A percentile compares a stretch with the other conserved stretches of the same genome.
Evolutionary conservation across 2,113 vertebrate species (phyloP).

Genomic region (Macaca fascicularis): DNA sequence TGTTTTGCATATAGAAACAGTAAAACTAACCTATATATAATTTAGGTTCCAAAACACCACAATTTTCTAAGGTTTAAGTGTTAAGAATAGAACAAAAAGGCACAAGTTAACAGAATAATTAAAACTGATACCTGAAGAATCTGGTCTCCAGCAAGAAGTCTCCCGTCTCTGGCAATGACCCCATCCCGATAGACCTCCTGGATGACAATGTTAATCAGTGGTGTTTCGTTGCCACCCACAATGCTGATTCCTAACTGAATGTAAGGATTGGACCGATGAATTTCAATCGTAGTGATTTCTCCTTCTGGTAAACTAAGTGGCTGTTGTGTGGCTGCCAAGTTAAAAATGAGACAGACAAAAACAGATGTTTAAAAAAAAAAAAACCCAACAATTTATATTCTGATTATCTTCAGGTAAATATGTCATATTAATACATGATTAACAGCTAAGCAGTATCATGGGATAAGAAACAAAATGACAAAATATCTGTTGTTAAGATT

Average conservation of each 20-base stretch:
- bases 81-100: slow-evolving; percentile 61
- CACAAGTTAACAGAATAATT: slow-evolving; percentile 66
- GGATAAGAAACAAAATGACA: background rate
- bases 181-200: slow-evolving; percentile 98
- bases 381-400: slow-evolving; percentile 62
- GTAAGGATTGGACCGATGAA: slow-evolving; percentile 96
- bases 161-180: slow-evolving; percentile 95
- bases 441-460: background rate
- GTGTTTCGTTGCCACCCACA: slow-evolving; percentile 98
- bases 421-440: slow-evolving; percentile 47
- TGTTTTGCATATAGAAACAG: slow-evolving; percentile 67
- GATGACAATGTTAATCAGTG: slow-evolving; percentile 98
- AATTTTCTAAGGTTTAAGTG: slow-evolving; percentile 36
- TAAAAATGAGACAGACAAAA: slow-evolving; percentile 77
- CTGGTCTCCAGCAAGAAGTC: slow-evolving; percentile 97
- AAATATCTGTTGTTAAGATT: background rate
- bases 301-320: slow-evolving; percentile 95
- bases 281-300: slow-evolving; percentile 97
- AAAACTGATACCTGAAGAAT: slow-evolving; percentile 92
- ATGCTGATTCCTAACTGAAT: slow-evolving; percentile 97
- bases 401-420: slow-evolving; percentile 65
- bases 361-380: slow-evolving; percentile 42
- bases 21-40: slow-evolving; percentile 69
- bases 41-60: background rate
- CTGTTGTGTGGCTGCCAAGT: slow-evolving; percentile 87